These are phyloP conservation scores for Lacerta bilineata DNA, from an alignment of 2,797 vertebrate genomes.

Conservation along the genomic window DNA sequence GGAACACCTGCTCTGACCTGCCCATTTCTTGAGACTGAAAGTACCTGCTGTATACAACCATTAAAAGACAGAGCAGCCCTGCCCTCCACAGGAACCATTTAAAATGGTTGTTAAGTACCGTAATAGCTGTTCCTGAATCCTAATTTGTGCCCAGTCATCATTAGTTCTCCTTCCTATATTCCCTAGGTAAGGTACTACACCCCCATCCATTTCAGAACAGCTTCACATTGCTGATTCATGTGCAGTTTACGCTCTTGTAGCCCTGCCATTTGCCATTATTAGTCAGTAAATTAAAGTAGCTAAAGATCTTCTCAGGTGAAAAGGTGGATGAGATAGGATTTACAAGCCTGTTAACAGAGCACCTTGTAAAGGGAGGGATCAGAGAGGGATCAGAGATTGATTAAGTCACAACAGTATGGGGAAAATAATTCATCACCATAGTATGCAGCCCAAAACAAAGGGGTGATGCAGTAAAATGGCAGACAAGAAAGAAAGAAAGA, in stretches of 20 bases:
- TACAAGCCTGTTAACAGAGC: slow-evolving; percentile 24
- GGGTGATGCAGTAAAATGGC: slow-evolving; percentile 14
- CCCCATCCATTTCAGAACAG: not conserved
- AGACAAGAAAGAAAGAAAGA: not conserved
- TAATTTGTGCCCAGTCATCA: not conserved
- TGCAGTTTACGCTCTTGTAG: not conserved
- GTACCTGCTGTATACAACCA: not conserved
- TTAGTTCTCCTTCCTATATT: not conserved
- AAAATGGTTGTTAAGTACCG: not conserved
- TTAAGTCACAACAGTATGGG: slow-evolving; percentile 18
- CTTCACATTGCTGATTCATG: not conserved
- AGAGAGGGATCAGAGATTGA: slow-evolving; percentile 20
- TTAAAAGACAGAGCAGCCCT: not conserved
- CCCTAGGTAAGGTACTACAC: not conserved
- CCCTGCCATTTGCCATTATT: not conserved
- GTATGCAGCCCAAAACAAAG: not conserved
- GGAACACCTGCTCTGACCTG: too few relatives aligned
- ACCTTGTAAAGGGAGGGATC: not conserved
- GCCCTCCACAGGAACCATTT: not conserved
- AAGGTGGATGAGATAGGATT: slow-evolving; percentile 22
- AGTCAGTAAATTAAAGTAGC: slow-evolving; percentile 34
- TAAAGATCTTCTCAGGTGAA: slow-evolving; percentile 24
- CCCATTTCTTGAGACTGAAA: not conserved
- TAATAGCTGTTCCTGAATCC: not conserved
- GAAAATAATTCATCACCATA: slow-evolving; percentile 24